Evolutionary conservation across 1,140 invertebrate genomes (phyloP).

Genomic region (Aethina tumida): DNA sequence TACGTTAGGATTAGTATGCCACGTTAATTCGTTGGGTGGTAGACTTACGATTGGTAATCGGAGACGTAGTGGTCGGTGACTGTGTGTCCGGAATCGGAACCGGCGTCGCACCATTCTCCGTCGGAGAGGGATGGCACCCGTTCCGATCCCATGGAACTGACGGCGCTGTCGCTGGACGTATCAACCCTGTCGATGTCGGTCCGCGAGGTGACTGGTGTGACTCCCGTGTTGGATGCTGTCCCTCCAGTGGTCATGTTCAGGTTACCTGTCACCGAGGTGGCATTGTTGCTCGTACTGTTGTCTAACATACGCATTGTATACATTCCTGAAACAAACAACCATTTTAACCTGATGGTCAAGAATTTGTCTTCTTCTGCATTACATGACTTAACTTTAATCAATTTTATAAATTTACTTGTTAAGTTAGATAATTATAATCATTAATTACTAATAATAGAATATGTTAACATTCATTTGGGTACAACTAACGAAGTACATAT

Average conservation of each 20-base stretch:
- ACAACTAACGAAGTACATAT: too few species aligned
- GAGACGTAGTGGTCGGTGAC: conserved; percentile 46
- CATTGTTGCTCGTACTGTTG: conserved; percentile 40
- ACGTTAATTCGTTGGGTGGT: background rate
- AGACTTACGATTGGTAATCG: conserved; percentile 40
- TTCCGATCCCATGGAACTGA: conserved; percentile 85
- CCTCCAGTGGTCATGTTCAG: conserved; percentile 29
- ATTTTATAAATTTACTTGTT: too few species aligned
- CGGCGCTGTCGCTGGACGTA: conserved; percentile 75
- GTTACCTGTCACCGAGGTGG: conserved; percentile 22
- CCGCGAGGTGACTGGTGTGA: conserved; percentile 35
- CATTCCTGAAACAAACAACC: conserved; percentile 66
- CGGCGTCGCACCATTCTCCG: conserved; percentile 79
- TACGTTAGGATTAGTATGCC: background rate
- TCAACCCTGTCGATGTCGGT: conserved; percentile 57
- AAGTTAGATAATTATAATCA: too few species aligned
- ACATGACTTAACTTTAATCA: too few species aligned
- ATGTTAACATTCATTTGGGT: too few species aligned
- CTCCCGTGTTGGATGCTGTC: conserved; percentile 29
- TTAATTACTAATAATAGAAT: too few species aligned
- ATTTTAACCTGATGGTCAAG: background rate
- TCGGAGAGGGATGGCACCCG: conserved; percentile 78
- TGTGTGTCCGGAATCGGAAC: conserved; percentile 69
- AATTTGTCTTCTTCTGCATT: background rate
- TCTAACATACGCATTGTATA: conserved; percentile 79